phyloP scores from a whole-genome alignment of 2,888 invertebrate species.

The Nipponacmea schrenckii region DNA sequence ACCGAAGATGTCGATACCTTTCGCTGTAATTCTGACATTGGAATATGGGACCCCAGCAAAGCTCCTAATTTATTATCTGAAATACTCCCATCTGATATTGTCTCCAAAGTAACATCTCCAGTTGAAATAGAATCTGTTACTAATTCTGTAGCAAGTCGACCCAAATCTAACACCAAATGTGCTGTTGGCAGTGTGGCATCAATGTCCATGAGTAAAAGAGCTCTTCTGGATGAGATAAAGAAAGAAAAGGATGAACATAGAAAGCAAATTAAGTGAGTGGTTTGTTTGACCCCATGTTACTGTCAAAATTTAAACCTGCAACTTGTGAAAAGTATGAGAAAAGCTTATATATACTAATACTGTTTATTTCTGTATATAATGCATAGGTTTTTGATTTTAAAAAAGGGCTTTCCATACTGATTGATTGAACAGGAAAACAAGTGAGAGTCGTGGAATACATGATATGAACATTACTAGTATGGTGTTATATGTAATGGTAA shows the following conservation, averaged over 20 bases:
- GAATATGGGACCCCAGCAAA: not conserved
- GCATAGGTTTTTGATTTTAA: too few species aligned
- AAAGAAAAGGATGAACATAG: constrained; percentile 54
- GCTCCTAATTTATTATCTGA: not conserved
- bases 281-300: not conserved
- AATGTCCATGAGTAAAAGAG: constrained; percentile 48
- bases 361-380: too few species aligned
- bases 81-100: not conserved
- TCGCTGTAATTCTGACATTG: not conserved
- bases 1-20: not conserved
- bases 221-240: constrained; percentile 49
- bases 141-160: not conserved
- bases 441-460: too few species aligned
- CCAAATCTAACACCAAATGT: not conserved
- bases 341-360: too few species aligned
- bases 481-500: too few species aligned
- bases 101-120: not conserved
- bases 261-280: constrained; percentile 47
- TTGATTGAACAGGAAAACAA: too few species aligned
- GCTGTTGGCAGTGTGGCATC: constrained; percentile 11
- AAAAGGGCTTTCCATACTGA: too few species aligned
- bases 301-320: not conserved
- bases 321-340: not conserved
- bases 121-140: not conserved
- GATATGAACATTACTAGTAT: too few species aligned